phyloP scores from a whole-genome alignment of 2,888 invertebrate genomes.

The Listrodromus nycthemerus region DNA sequence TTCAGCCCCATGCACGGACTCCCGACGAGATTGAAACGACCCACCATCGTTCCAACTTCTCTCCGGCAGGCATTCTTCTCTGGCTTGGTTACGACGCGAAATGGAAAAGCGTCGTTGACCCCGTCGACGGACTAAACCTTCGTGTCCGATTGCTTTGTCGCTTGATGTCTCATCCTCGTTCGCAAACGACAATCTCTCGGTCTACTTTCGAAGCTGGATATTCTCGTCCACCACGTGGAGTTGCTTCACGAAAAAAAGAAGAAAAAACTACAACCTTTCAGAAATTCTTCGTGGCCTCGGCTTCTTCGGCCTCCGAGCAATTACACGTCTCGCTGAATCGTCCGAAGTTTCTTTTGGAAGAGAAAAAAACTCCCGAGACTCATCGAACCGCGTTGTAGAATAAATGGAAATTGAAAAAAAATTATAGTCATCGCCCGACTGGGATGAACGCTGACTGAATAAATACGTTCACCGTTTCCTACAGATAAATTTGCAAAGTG shows the following conservation, averaged over 20 bases:
- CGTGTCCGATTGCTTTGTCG: constrained; percentile 57
- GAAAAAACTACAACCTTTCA: constrained; percentile 21
- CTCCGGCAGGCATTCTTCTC: constrained; percentile 46
- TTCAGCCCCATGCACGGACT: constrained; percentile 17
- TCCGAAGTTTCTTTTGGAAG: constrained; percentile 8
- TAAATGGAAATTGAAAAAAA: constrained; percentile 11
- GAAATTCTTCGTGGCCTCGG: constrained; percentile 11
- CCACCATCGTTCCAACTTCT: constrained; percentile 36
- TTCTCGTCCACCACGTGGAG: constrained; percentile 10
- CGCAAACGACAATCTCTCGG: constrained; percentile 10
- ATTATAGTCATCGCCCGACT: not conserved
- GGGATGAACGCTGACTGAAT: not conserved
- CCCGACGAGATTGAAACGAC: constrained; percentile 59
- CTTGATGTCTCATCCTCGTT: constrained; percentile 34
- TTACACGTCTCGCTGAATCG: constrained; percentile 22
- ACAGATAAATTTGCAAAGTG: constrained; percentile 1
- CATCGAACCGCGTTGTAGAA: not conserved
- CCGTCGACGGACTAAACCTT: constrained; percentile 52
- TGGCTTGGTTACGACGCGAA: constrained; percentile 40
- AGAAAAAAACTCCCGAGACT: constrained; percentile 27
- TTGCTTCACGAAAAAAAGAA: not conserved
- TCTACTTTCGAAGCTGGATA: constrained; percentile 40
- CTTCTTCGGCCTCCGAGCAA: not conserved
- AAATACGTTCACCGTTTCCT: not conserved
- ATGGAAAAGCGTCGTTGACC: constrained; percentile 58